Evolutionary conservation across 2,888 invertebrate species (phyloP), one percentile per base, ranked within the genome.

Genomic region (Agrypnus murinus): DNA sequence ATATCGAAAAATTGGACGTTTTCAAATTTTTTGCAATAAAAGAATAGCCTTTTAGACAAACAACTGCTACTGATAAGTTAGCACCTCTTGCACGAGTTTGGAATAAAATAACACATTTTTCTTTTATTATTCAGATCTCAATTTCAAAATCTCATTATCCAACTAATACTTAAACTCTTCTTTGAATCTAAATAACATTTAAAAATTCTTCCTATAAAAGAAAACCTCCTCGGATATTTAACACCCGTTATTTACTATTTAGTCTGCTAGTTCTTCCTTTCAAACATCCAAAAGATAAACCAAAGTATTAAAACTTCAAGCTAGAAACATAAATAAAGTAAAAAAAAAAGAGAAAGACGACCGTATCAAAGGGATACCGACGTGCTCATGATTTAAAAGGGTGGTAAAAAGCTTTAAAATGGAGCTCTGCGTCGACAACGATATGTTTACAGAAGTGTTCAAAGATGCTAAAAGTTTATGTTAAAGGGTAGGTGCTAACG

Each of bases 201-300:
- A n/a, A n/a, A n/a, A n/a, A n/a, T n/a, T n/a, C n/a, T n/a, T n/a
- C n/a, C n/a, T n/a, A n/a, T n/a, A n/a, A n/a, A 55, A 31, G 53
- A n/a, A 45, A 65, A 55, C 36, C 46, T 40, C 36, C 45, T 19
- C 45, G 34, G 45, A 31, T 58, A 40, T 65, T 65, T 45, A 65
- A 48, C 57, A 38, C 58, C 40, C 45, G 53, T 59, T 71, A 69
- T 74, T 71, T 74, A 71, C 65, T 71, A 75, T 75, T 75, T 71
- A 75, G 73, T 73, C 75, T 73, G 69, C 60, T 15, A 65, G 63
- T 48, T 58, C 65, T 62, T 55, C 36, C 34, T 64, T 65, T n/a
- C n/a, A 46, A 69, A 69, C 70, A 66, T 36, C 43, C 36, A 60
- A n/a, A n/a, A 65, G 64, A 66, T 70, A 64, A 64, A 73, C 69